Evolutionary conservation across 2,113 vertebrate genomes (phyloP).

Genomic region (Salminus brasiliensis): DNA sequence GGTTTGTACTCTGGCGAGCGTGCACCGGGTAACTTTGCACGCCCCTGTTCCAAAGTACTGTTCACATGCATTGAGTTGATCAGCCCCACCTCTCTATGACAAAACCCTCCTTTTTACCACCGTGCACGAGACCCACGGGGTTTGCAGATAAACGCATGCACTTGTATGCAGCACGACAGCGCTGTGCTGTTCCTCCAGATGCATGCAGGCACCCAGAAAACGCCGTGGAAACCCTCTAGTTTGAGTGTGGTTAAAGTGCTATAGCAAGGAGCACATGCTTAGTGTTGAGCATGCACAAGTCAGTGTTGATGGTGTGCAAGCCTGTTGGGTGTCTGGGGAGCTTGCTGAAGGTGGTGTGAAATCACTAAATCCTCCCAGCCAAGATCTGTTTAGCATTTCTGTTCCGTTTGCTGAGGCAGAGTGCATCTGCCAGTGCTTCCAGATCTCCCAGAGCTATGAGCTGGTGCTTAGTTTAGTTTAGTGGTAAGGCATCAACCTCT

Average conservation of each 20-base stretch:
- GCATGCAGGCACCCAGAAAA: neutral
- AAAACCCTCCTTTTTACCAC: neutral
- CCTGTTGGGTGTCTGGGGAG: neutral
- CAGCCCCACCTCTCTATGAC: neutral
- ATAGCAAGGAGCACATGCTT: neutral
- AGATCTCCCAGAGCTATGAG: neutral
- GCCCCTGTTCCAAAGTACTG: neutral
- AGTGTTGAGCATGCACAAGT: neutral
- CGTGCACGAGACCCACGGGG: neutral
- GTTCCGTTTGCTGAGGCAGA: neutral
- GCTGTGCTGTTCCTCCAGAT: constrained; percentile 1
- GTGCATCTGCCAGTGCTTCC: neutral
- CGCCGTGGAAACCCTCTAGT: too few species aligned
- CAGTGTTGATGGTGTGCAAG: constrained; percentile 14
- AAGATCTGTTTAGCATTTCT: neutral
- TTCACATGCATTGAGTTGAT: neutral
- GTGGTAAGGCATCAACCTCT: neutral
- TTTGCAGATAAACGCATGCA: neutral
- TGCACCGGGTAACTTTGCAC: neutral
- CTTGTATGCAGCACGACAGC: constrained; percentile 10
- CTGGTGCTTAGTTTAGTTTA: neutral
- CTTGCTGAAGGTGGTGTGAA: neutral
- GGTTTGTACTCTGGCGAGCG: neutral
- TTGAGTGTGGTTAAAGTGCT: neutral
- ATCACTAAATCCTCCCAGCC: constrained; percentile 1